Conservation (phyloP, 2,113 vertebrate species). For the Etheostoma cragini region DNA sequence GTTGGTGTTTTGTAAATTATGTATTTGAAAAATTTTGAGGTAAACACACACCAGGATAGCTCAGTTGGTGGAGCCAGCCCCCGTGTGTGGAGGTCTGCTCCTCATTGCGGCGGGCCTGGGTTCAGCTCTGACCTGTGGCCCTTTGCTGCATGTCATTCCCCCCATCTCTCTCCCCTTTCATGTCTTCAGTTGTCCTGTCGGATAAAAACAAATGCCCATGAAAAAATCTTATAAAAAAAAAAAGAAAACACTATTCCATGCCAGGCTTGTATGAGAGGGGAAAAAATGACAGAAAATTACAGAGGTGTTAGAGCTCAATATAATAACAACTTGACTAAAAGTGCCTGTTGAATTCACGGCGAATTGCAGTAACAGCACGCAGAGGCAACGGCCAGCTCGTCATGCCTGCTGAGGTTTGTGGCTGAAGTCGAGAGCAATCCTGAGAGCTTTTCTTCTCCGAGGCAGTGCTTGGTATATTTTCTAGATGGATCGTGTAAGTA, state of each 20-base stretch:
- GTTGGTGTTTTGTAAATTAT: slow-evolving; percentile 12
- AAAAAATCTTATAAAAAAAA: no score
- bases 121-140: no score
- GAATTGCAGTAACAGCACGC: not conserved
- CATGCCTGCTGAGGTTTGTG: slow-evolving; percentile 42
- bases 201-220: no score
- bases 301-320: slow-evolving; percentile 40
- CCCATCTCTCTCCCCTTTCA: no score
- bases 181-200: no score
- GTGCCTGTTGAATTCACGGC: slow-evolving; percentile 1
- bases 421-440: slow-evolving; percentile 37
- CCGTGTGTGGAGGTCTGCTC: no score
- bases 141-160: no score
- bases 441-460: slow-evolving; percentile 30
- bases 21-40: slow-evolving; percentile 9
- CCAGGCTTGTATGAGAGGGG: slow-evolving; percentile 2
- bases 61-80: no score
- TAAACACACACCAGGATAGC: slow-evolving; percentile 11
- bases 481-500: slow-evolving; percentile 56
- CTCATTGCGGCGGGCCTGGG: no score
- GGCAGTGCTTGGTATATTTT: slow-evolving; percentile 59
- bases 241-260: slow-evolving; percentile 27
- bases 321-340: slow-evolving; percentile 34
- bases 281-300: slow-evolving; percentile 11
- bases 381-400: not conserved